These are phyloP conservation scores for Chelon labrosus DNA, from an alignment of 2,797 vertebrate species.

Conservation along the genomic window DNA sequence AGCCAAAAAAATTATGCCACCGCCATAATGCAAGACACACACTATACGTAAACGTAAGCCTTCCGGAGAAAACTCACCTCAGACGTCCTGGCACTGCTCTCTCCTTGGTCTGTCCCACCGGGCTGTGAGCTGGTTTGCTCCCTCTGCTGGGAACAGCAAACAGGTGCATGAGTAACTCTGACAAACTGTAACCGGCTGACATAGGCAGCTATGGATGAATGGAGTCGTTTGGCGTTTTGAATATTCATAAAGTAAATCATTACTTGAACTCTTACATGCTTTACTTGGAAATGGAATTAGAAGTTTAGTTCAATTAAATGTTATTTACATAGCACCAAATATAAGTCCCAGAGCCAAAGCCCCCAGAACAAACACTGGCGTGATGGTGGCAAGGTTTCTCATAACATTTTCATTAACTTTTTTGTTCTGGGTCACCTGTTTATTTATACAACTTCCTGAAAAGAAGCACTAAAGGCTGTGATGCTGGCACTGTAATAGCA, in stretches of 20 bases:
- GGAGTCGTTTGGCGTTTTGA: neutral
- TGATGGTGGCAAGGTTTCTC: no score
- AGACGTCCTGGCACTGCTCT: constrained; percentile 47
- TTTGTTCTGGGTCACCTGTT: no score
- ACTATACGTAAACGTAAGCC: neutral
- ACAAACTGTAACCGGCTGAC: neutral
- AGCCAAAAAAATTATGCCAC: neutral
- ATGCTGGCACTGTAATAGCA: no score
- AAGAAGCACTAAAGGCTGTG: no score
- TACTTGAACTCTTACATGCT: no score
- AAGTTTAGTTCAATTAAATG: constrained; percentile 1
- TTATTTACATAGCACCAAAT: no score
- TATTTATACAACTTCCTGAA: no score
- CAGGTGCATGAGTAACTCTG: constrained; percentile 27
- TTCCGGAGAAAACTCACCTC: constrained; percentile 71
- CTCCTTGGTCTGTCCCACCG: constrained; percentile 60
- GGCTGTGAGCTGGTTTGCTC: constrained; percentile 72
- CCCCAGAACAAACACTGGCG: no score
- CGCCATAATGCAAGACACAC: neutral
- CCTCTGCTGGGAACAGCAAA: constrained; percentile 72
- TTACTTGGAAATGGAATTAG: neutral
- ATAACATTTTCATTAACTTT: no score
- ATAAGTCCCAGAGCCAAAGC: no score
- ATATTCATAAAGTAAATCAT: no score
- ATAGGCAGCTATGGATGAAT: neutral